Percentiles rank a stretch among this genome's conserved stretches.
Conservation (phyloP, 1,140 invertebrate genomes). For the Phenacoccus solenopsis region DNA sequence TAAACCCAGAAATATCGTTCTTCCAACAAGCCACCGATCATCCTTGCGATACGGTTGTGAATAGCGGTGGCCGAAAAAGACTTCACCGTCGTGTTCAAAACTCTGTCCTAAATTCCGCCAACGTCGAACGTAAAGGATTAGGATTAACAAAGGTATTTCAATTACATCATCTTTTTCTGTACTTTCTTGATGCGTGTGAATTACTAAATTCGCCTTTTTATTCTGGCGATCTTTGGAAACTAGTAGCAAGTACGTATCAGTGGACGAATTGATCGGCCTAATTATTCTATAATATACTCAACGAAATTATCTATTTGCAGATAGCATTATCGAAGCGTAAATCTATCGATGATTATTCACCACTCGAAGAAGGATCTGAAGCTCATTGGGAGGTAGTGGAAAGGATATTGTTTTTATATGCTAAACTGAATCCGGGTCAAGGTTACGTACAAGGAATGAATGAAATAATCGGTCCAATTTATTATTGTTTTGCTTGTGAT, state of each 20-base stretch:
- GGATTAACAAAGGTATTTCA: conserved; percentile 69
- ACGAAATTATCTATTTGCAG: no score
- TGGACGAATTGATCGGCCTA: no score
- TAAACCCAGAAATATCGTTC: conserved; percentile 94
- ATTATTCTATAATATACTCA: no score
- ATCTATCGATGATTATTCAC: conserved; percentile 62
- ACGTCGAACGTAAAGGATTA: conserved; percentile 74
- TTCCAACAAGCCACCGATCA: conserved; percentile 87
- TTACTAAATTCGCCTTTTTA: not conserved
- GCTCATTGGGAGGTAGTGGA: conserved; percentile 96
- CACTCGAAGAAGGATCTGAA: conserved; percentile 66
- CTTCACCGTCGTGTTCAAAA: conserved; percentile 79
- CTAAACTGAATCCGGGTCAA: conserved; percentile 94
- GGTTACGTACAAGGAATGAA: conserved; percentile 99
- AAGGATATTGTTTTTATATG: conserved; percentile 91
- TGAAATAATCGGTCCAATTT: conserved; percentile 96
- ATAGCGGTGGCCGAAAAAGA: conserved; percentile 58
- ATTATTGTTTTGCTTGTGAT: conserved; percentile 91
- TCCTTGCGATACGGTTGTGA: conserved; percentile 60
- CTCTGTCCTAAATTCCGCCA: conserved; percentile 70
- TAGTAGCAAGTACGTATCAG: not conserved
- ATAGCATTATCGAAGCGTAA: conserved; percentile 45
- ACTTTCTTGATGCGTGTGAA: conserved; percentile 6
- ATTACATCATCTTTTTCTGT: conserved; percentile 1
- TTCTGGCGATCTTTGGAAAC: conserved; percentile 14